Base-by-base conservation (phyloP, 2,888 invertebrate species). In the Parnassius smintheus region DNA sequence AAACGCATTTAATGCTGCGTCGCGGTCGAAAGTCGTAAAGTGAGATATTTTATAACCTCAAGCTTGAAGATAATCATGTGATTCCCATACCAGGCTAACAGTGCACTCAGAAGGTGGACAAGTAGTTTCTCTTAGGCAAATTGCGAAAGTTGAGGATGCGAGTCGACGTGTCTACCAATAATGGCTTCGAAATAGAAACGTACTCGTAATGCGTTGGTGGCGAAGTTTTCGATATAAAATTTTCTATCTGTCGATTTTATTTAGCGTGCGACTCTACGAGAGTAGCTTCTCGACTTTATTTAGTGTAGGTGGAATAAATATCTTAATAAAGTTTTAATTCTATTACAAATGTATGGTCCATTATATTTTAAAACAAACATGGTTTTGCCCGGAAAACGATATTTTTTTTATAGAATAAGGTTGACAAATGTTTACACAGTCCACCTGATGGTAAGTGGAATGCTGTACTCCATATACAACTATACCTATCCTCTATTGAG, bases 1-100 rank as follows among this genome's bases (percentile, higher is more conserved):
- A 76, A 71, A 68, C 71, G 70, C 75, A 77, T 80, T 80, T 78
- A 77, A 77, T 74, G 74, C 71, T 72, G 73, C 68, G 67, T 66
- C 67, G 65, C 68, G 67, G 71, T 69, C 68, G 54, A 62, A 41
- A 60, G 69, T 69, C 68, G 68, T 81, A 81, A 79, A 81, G 68
- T 71, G 62, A 57, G 18, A 61, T 66, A 73, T 75, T 81, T 82
- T 79, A 82, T 76, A 69, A 65, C 66, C 62, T 68, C 59, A 10
- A 66, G 66, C 68, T 68, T 69, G 65, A 66, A 73, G 72, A 77
- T 76, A 76, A 76, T 76, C 77, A 74, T 69, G 74, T 69, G 75
- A 74, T 73, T 73, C 65, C 62, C 66, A 64, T 63, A 70, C 75
- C 69, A 72, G 65, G 60, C 59, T 68, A 66, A 61, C 66, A 62